Evolutionary conservation across 1,140 invertebrate species (phyloP).

Genomic region (Ceratina japonica): DNA sequence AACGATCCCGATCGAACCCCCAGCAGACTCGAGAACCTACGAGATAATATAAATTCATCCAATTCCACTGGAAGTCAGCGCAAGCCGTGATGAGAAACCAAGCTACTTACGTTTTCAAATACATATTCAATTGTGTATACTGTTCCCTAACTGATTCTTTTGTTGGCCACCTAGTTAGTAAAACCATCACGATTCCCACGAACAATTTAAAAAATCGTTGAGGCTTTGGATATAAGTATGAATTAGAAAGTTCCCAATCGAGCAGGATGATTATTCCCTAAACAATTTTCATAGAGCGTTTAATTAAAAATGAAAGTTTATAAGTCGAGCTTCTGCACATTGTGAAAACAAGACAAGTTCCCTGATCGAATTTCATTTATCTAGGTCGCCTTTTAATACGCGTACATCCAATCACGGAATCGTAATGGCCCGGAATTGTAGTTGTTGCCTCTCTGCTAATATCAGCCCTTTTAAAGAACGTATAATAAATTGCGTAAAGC

Average conservation of each 20-base stretch:
- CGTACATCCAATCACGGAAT: constrained; percentile 35
- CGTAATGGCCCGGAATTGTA: constrained; percentile 12
- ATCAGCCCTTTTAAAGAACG: constrained; percentile 48
- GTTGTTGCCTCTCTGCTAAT: constrained; percentile 35
- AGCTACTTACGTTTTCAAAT: neutral
- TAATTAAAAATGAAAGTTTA: too few relatives aligned
- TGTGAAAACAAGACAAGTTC: neutral
- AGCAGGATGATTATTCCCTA: too few relatives aligned
- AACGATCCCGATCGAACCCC: constrained; percentile 3
- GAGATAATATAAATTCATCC: constrained; percentile 11
- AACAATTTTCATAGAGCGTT: too few relatives aligned
- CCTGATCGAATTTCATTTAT: constrained; percentile 6
- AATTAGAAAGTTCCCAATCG: too few relatives aligned
- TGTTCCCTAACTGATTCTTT: neutral
- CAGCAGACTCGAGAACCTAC: constrained; percentile 2
- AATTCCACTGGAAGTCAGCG: neutral
- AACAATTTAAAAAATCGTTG: too few relatives aligned
- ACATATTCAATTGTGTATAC: neutral
- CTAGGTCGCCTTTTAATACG: constrained; percentile 19
- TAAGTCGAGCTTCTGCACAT: too few relatives aligned
- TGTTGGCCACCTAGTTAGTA: too few relatives aligned
- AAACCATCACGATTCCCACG: too few relatives aligned
- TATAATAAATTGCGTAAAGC: constrained; percentile 52
- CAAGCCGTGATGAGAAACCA: constrained; percentile 1
- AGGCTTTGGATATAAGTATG: too few relatives aligned